A percentile compares a stretch with the other conserved stretches of the same genome.
Evolutionary conservation across 2,888 invertebrate species (phyloP).

Genomic region (Crocallis elinguaria): DNA sequence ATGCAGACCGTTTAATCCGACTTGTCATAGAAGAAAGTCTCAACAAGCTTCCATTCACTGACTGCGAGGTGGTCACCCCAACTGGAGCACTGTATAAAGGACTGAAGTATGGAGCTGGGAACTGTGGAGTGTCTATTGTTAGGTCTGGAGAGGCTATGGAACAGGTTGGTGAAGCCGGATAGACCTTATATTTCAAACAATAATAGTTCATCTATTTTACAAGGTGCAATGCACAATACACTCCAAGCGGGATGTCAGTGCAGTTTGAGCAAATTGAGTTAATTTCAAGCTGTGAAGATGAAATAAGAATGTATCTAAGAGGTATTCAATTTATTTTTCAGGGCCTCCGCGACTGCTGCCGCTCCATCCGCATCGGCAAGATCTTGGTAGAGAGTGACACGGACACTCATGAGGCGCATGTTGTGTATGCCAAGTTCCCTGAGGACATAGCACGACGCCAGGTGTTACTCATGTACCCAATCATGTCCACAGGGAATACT

Average conservation of each 20-base stretch:
- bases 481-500: slow-evolving; percentile 99
- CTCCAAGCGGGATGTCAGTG: too few relatives aligned
- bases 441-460: slow-evolving; percentile 95
- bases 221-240: too few relatives aligned
- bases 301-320: too few relatives aligned
- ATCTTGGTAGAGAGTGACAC: slow-evolving; percentile 98
- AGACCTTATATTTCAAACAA: too few relatives aligned
- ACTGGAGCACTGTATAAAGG: slow-evolving; percentile 96
- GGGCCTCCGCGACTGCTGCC: slow-evolving; percentile 97
- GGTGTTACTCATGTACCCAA: slow-evolving; percentile 98
- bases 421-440: slow-evolving; percentile 98
- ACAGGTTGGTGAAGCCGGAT: slow-evolving; percentile 86
- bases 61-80: slow-evolving; percentile 96
- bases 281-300: too few relatives aligned
- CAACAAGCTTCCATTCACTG: slow-evolving; percentile 97
- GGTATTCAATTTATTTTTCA: slow-evolving; percentile 57
- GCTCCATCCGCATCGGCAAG: slow-evolving; percentile 99
- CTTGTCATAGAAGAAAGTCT: slow-evolving; percentile 99
- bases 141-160: slow-evolving; percentile 98
- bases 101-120: slow-evolving; percentile 97
- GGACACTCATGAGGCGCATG: slow-evolving; percentile 97
- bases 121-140: slow-evolving; percentile 99
- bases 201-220: too few relatives aligned
- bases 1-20: slow-evolving; percentile 98
- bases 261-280: too few relatives aligned